Base-by-base conservation (phyloP, 2,888 invertebrate genomes). In the Trichopria drosophilae region DNA sequence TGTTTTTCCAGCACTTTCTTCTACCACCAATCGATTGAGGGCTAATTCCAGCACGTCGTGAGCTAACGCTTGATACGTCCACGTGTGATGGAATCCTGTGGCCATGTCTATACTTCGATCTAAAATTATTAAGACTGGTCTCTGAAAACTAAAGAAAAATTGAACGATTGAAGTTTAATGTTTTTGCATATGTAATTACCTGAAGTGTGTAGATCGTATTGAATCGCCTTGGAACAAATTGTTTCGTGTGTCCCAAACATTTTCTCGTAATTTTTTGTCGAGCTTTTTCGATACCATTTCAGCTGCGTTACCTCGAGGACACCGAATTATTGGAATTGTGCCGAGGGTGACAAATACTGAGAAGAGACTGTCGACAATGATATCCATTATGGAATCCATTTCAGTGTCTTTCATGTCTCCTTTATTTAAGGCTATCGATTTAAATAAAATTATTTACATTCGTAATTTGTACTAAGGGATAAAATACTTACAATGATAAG, bases 31-130 rank as follows among this genome's bases (percentile, higher is more conserved):
- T 29, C 93, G 82, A 77, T 99, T 99, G 48, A 97, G 78, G 6
- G 93, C 86, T 61, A 97, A 80, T 68, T 96, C 93, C 48, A 99
- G 76, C 4, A 98, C 90, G 80, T 99, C 99, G 76, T 99, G 98
- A 18, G 93, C 88, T 45, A 99, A 78, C 1, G 99, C 98, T 77
- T 99, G 99, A 76, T 99, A 99, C 0, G 98, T 99, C 99, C 99
- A 99, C 0, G 99, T 97, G 76, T 99, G 99, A 80, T 98, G 98
- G 53, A 99, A 78, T 18, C 96, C 96, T 31, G 98, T 99, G 2
- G 97, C 96, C 84, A 99, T 86, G 75, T 98, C 98, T 58, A 96
- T 82, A 76, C 93, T 95, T 53, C 98, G 83, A 76, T 99, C 98
- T 47, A 98, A 79, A 53, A 99, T 79, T 58, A 99, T 87, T 23